Evolutionary conservation across 1,140 invertebrate species (phyloP).

Genomic region (Ceratosolen fusciceps): DNA sequence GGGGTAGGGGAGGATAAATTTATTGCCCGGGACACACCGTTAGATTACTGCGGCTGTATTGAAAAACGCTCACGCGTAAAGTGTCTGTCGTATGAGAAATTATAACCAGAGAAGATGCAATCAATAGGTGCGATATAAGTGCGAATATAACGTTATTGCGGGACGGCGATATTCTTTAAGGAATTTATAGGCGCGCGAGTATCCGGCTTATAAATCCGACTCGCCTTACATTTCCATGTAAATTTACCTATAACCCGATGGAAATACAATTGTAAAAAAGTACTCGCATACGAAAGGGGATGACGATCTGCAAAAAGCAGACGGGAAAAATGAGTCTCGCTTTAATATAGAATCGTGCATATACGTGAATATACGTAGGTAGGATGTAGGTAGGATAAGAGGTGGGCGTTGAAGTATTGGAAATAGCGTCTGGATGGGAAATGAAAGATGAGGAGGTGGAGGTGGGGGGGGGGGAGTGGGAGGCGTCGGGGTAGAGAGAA

Average conservation of each 20-base stretch:
- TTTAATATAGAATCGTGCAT: neutral
- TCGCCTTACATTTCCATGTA: neutral
- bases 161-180: too few species aligned
- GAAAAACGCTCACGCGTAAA: too few species aligned
- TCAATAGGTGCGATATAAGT: too few species aligned
- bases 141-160: too few species aligned
- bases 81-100: too few species aligned
- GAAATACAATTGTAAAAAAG: neutral
- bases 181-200: neutral
- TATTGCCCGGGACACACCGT: too few species aligned
- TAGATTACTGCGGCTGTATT: too few species aligned
- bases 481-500: conserved; percentile 4
- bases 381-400: too few species aligned
- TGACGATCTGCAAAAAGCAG: neutral
- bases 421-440: conserved; percentile 49
- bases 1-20: too few species aligned
- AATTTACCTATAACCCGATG: neutral
- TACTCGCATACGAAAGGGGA: too few species aligned
- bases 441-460: conserved; percentile 10
- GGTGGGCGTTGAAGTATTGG: conserved; percentile 25
- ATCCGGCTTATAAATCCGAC: neutral
- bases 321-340: conserved; percentile 14
- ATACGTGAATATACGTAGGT: neutral
- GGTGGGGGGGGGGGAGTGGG: too few species aligned
- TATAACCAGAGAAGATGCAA: too few species aligned